These are phyloP conservation scores for Mesitornis unicolor DNA, from an alignment of 2,113 vertebrate genomes.

Conservation along the genomic window DNA sequence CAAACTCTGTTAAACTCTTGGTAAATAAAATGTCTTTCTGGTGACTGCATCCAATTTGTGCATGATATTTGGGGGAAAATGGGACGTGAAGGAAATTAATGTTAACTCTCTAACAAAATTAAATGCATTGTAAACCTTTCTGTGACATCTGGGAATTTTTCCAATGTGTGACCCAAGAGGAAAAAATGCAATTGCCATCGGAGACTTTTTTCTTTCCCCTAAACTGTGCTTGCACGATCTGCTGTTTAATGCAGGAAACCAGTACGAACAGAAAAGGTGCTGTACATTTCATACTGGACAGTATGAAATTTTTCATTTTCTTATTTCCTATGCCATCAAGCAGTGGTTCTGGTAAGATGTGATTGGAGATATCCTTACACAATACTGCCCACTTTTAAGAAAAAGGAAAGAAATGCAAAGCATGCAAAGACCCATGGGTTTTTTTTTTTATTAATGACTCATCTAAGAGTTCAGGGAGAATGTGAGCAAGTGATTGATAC, in stretches of 20 bases:
- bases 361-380: neutral
- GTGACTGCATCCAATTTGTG: neutral
- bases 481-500: neutral
- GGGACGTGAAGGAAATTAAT: neutral
- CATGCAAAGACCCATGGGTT: accelerated
- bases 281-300: neutral
- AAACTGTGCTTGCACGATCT: accelerated
- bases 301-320: no score
- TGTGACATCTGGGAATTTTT: neutral
- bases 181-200: neutral
- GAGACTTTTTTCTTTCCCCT: neutral
- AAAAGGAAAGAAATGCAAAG: neutral
- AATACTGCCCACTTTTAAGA: neutral
- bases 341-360: neutral
- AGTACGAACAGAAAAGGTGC: neutral
- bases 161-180: neutral
- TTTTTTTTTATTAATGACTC: neutral
- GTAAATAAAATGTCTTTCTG: neutral
- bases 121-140: neutral
- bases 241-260: neutral
- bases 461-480: neutral
- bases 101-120: neutral
- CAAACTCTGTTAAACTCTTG: neutral
- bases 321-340: neutral
- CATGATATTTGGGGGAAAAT: neutral